Conservation (phyloP, 1,140 invertebrate genomes). For the Pseudomyrmex pallidus region DNA sequence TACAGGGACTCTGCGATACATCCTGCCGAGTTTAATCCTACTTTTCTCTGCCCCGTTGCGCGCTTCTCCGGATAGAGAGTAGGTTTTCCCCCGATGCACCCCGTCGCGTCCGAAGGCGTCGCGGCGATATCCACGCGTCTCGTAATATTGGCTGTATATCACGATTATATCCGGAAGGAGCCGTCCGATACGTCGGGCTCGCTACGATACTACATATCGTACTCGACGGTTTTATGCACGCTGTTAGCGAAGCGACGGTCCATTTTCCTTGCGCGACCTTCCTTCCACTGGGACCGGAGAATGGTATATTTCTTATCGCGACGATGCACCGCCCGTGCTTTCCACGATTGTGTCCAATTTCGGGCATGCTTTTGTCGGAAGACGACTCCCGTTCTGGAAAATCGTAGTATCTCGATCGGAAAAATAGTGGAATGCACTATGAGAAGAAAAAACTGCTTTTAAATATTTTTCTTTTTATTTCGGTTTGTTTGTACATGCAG, state of each 20-base stretch:
- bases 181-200: slow-evolving; percentile 75
- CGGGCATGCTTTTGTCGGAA: background rate
- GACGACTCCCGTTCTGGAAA: slow-evolving; percentile 7
- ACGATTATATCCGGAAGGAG: slow-evolving; percentile 79
- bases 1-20: slow-evolving; percentile 66
- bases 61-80: slow-evolving; percentile 34
- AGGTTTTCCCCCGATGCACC: slow-evolving; percentile 65
- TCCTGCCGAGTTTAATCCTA: slow-evolving; percentile 72
- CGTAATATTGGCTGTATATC: slow-evolving; percentile 81
- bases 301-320: slow-evolving; percentile 74
- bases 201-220: slow-evolving; percentile 70
- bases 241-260: slow-evolving; percentile 71
- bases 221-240: slow-evolving; percentile 79
- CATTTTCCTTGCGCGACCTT: slow-evolving; percentile 67
- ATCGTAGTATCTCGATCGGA: background rate
- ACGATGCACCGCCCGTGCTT: slow-evolving; percentile 54
- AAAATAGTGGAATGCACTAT: background rate
- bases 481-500: background rate
- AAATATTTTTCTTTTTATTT: background rate
- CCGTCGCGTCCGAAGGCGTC: slow-evolving; percentile 70
- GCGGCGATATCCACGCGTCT: slow-evolving; percentile 71
- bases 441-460: background rate
- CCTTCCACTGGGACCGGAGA: slow-evolving; percentile 62
- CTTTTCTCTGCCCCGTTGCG: slow-evolving; percentile 65
- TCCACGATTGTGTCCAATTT: slow-evolving; percentile 16